phyloP scores from a whole-genome alignment of 2,113 vertebrate species.

The Pteropus alecto region DNA sequence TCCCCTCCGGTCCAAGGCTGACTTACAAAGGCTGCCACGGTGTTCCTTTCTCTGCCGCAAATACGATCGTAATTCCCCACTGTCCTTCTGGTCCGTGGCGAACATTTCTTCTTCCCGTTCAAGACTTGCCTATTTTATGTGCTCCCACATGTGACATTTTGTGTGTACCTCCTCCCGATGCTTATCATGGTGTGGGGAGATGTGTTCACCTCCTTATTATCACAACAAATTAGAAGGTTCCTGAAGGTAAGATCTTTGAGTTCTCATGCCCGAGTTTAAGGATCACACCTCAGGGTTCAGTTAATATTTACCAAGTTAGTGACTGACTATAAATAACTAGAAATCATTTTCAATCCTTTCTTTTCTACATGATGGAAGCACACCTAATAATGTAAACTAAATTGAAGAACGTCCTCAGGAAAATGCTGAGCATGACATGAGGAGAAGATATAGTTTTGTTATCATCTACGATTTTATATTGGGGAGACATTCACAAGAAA shows the following conservation, averaged over 20 bases:
- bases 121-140: background rate
- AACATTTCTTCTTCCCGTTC: background rate
- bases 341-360: background rate
- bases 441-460: background rate
- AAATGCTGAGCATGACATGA: background rate
- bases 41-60: background rate
- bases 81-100: background rate
- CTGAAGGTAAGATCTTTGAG: background rate
- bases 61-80: no score
- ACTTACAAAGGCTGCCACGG: background rate
- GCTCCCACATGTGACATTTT: background rate
- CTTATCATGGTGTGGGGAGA: fast-evolving
- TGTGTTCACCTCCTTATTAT: background rate
- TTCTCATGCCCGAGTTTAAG: background rate
- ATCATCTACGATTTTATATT: background rate
- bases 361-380: background rate
- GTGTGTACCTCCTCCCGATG: background rate
- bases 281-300: background rate
- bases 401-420: background rate
- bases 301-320: background rate
- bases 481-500: background rate
- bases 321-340: background rate
- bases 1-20: background rate
- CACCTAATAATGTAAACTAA: background rate
- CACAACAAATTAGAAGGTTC: background rate